phyloP scores from a whole-genome alignment of 2,797 vertebrate genomes.

The Fringilla coelebs region DNA sequence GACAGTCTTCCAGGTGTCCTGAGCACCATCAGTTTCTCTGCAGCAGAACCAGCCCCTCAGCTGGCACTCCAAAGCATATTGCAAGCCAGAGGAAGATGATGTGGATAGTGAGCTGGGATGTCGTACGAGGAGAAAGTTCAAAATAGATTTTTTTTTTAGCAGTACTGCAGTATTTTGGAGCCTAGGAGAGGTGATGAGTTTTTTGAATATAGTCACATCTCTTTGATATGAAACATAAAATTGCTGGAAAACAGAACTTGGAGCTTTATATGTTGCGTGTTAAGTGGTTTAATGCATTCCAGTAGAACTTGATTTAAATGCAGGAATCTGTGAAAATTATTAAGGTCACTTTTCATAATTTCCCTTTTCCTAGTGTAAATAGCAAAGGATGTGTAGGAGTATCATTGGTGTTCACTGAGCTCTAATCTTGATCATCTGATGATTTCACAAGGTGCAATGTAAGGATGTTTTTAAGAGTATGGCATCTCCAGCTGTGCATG shows the following conservation, averaged over 20 bases:
- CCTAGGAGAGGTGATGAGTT: neutral
- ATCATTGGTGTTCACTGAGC: neutral
- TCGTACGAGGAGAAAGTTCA: neutral
- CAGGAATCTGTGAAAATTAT: neutral
- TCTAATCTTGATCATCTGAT: neutral
- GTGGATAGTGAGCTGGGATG: neutral
- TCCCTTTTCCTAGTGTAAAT: neutral
- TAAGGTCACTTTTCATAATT: neutral
- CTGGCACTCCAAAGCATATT: neutral
- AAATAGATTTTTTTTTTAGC: neutral
- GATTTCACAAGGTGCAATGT: neutral
- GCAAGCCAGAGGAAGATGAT: neutral
- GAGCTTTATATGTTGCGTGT: neutral
- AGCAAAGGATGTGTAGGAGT: neutral
- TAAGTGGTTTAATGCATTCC: neutral
- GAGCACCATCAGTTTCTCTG: neutral
- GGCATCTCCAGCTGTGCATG: neutral
- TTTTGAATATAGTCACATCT: neutral
- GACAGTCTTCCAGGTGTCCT: neutral
- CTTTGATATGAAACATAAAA: neutral
- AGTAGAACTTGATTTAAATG: neutral
- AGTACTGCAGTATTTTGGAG: neutral
- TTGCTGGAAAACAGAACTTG: neutral
- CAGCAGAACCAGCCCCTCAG: neutral
- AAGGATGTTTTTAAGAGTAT: neutral